A percentile compares a stretch with the other conserved stretches of the same genome.
Evolutionary conservation across 2,797 vertebrate genomes (phyloP).

Genomic region (Xenops minutus): DNA sequence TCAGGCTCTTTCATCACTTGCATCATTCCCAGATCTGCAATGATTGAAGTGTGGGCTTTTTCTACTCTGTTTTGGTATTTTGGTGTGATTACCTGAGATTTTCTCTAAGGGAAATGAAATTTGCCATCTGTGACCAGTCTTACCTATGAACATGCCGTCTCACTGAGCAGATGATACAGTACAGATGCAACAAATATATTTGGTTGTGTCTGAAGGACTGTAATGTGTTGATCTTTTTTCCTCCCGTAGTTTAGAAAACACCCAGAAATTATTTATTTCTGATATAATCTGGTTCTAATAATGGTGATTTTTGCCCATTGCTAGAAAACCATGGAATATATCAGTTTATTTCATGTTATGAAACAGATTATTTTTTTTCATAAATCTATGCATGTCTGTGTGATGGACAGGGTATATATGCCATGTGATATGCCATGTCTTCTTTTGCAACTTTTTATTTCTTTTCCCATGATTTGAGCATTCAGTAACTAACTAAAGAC

Average conservation of each 20-base stretch:
- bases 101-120: neutral
- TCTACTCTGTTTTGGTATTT: neutral
- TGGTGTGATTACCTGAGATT: neutral
- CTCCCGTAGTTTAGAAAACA: neutral
- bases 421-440: accelerated
- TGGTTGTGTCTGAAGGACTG: neutral
- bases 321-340: neutral
- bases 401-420: neutral
- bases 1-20: neutral
- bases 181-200: neutral
- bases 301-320: neutral
- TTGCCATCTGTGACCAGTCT: neutral
- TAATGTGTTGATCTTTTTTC: neutral
- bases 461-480: neutral
- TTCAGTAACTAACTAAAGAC: neutral
- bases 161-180: neutral
- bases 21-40: neutral
- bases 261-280: neutral
- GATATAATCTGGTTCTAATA: neutral
- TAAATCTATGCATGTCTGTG: neutral
- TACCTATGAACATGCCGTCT: neutral
- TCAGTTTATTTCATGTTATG: neutral
- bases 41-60: neutral
- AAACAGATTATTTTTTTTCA: neutral
- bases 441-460: neutral